These are phyloP conservation scores for Chloroceryle amazona DNA, from an alignment of 2,797 vertebrate species.

Conservation along the genomic window DNA sequence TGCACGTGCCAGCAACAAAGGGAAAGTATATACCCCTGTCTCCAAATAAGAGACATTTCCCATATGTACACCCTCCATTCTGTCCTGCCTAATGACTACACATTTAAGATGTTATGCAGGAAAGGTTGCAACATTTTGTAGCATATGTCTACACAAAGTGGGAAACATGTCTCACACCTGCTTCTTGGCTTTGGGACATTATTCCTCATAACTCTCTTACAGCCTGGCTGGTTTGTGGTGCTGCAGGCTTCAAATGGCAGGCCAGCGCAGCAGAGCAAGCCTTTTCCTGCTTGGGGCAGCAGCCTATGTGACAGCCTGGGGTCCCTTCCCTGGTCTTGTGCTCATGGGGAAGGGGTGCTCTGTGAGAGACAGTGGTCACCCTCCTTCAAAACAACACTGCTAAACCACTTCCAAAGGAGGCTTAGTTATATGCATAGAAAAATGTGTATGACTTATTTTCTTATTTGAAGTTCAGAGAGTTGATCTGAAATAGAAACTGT, in stretches of 20 bases:
- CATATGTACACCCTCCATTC: background rate
- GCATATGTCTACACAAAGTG: background rate
- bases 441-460: background rate
- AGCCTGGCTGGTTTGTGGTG: background rate
- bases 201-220: background rate
- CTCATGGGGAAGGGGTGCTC: background rate
- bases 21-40: background rate
- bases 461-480: background rate
- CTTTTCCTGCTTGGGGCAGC: background rate
- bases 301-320: background rate
- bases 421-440: background rate
- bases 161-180: conserved; percentile 46
- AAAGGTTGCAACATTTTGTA: conserved; percentile 32
- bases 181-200: conserved; percentile 26
- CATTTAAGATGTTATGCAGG: background rate
- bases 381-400: background rate
- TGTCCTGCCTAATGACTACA: conserved; percentile 34
- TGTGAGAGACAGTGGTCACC: background rate
- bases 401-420: background rate
- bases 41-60: conserved; percentile 9
- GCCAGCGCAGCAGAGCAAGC: background rate
- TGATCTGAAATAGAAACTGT: background rate
- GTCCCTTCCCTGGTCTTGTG: background rate
- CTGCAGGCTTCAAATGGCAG: background rate
- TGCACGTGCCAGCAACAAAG: background rate